Conservation (phyloP, 1,140 invertebrate species). For the Monochamus saltuarius region DNA sequence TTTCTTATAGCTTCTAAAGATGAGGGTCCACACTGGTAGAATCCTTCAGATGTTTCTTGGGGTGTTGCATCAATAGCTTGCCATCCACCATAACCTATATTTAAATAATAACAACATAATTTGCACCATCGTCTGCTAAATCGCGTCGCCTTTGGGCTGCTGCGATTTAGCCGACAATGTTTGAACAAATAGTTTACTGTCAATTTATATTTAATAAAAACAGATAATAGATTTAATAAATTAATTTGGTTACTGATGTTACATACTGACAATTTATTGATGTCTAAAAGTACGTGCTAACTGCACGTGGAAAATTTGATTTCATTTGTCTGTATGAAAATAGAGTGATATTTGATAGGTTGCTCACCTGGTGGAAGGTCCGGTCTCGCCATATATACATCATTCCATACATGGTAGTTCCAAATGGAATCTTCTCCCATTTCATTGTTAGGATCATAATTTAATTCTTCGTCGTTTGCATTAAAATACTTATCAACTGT, state of each 20-base stretch:
- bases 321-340: too few species aligned
- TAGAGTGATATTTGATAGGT: not conserved
- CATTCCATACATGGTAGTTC: constrained; percentile 83
- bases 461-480: constrained; percentile 60
- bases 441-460: constrained; percentile 59
- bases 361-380: constrained; percentile 62
- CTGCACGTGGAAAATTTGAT: too few species aligned
- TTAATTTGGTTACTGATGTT: too few species aligned
- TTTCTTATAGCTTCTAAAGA: constrained; percentile 67
- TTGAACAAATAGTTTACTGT: too few species aligned
- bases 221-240: too few species aligned
- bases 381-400: constrained; percentile 72
- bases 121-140: too few species aligned
- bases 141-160: too few species aligned
- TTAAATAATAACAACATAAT: too few species aligned
- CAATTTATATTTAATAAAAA: too few species aligned
- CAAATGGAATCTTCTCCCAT: constrained; percentile 63
- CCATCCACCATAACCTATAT: constrained; percentile 74
- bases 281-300: too few species aligned
- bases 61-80: constrained; percentile 75
- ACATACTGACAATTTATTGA: too few species aligned
- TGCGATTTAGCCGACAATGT: too few species aligned
- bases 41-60: constrained; percentile 65
- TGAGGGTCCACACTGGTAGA: constrained; percentile 67
- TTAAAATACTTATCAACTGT: constrained; percentile 73